Percentiles rank a stretch among this genome's conserved stretches.
Conservation (phyloP, 2,888 invertebrate genomes). For the Oscheius sp. region DNA sequence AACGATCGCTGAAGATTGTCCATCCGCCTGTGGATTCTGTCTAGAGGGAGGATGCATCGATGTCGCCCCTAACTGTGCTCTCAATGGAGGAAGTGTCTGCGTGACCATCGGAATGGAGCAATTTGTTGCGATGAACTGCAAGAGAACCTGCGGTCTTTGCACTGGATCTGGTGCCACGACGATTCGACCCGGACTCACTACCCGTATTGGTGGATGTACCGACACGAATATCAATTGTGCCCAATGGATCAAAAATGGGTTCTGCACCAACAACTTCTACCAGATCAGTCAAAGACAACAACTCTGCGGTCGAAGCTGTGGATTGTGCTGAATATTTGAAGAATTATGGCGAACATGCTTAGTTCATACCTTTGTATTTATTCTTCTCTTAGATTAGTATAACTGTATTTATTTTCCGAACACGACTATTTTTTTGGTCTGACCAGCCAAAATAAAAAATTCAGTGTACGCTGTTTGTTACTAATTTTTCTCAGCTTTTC, state of each 20-base stretch:
- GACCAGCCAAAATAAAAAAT: too few species aligned
- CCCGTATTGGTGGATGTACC: too few species aligned
- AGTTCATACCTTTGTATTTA: too few species aligned
- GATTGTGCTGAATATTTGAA: background rate
- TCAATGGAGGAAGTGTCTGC: background rate
- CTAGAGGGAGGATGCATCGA: slow-evolving; percentile 1
- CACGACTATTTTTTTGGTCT: too few species aligned
- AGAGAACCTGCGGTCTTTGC: slow-evolving; percentile 1
- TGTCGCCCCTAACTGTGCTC: background rate
- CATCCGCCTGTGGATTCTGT: slow-evolving; percentile 2
- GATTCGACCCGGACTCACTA: background rate
- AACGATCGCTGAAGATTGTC: background rate
- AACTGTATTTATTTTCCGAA: too few species aligned
- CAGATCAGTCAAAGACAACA: background rate
- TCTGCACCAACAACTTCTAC: slow-evolving; percentile 1
- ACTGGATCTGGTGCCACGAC: background rate
- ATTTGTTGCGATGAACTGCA: background rate
- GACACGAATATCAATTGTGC: background rate
- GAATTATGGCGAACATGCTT: too few species aligned
- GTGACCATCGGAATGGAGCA: background rate
- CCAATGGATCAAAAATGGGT: background rate
- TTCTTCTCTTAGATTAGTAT: too few species aligned
- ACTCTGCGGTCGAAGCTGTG: background rate
- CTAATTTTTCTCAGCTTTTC: too few species aligned
- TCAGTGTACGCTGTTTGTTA: too few species aligned